A percentile compares a stretch with the other conserved stretches of the same genome.
These are phyloP conservation scores for Saccostrea glomerata DNA, from an alignment of 1,140 invertebrate species.

Conservation along the genomic window DNA sequence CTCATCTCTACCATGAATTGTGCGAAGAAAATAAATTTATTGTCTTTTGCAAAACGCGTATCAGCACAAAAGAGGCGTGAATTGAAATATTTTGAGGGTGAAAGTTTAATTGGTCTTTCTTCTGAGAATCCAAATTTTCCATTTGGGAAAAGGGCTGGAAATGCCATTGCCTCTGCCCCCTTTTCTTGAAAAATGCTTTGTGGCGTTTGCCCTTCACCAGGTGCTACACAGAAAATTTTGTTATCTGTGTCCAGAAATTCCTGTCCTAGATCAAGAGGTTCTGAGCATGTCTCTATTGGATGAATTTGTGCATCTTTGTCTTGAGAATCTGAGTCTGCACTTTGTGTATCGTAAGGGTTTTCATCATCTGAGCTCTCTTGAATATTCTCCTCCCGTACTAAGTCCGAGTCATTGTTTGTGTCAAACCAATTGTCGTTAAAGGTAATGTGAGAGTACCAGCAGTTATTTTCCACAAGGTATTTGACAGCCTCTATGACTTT, in stretches of 20 bases:
- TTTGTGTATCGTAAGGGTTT: background rate
- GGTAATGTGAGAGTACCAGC: too few species aligned
- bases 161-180: slow-evolving; percentile 32
- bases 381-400: too few species aligned
- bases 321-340: background rate
- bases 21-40: slow-evolving; percentile 34
- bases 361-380: too few species aligned
- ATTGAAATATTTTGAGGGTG: slow-evolving; percentile 42
- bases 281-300: slow-evolving; percentile 41
- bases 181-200: too few species aligned
- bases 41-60: slow-evolving; percentile 30
- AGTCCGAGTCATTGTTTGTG: too few species aligned
- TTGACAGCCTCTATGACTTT: background rate
- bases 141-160: slow-evolving; percentile 40
- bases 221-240: slow-evolving; percentile 40
- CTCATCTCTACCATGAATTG: slow-evolving; percentile 30
- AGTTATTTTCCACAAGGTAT: background rate
- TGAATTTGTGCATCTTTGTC: background rate
- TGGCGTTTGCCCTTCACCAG: slow-evolving; percentile 39
- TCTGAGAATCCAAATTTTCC: slow-evolving; percentile 33
- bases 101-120: background rate
- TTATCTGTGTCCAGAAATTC: slow-evolving; percentile 34
- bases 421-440: background rate
- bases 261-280: slow-evolving; percentile 35
- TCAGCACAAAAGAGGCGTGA: slow-evolving; percentile 25